Evolutionary conservation across 1,140 invertebrate species (phyloP), one percentile per base, ranked within the genome.

Genomic region (Atta cephalotes): DNA sequence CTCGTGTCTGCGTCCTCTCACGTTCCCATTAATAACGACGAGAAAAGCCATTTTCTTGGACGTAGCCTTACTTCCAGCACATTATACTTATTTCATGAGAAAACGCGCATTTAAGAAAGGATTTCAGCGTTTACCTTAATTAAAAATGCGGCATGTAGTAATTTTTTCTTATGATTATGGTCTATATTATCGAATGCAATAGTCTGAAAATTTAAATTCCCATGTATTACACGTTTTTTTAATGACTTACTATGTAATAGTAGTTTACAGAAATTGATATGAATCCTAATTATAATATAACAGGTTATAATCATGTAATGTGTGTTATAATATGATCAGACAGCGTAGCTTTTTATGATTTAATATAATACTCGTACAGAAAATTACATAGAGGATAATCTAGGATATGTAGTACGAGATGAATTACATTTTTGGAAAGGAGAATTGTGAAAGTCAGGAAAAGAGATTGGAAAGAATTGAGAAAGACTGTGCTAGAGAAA

Each of bases 11-110:
- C 65, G 65, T 66, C 76, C 78, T 77, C 51, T 31, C 74, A 80
- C 70, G 79, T 60, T 66, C 74, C 87, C 90, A 91, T 91, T 91
- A 91, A 91, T 91, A 91, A 92, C 84, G 51, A 77, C 51, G 31
- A 88, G 90, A 91, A 90, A 91, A 89, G 81, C 85, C 87, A 91
- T 91, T 91, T 91, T 91, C 91, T 91, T 85, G 58, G 51, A 79
- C 70, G 51, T 68, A 84, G 68, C 71, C 53, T 65, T 18, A 80
- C 78, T 63, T 62, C 58, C 65, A 51, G 28, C 60, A 56, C 63
- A 66, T 58, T 71, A 63, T 85, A 78, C 62, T 74, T 39, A 60
- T 49, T 62, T 82, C 84, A 77, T 72, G 77, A 35, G 80, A 76
- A 84, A 84, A 63, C n/a, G 70, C 39, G 80, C 56, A 49, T 62